These are phyloP conservation scores for Acrossocheilus fasciatus DNA, from an alignment of 2,797 vertebrate species.

Conservation along the genomic window DNA sequence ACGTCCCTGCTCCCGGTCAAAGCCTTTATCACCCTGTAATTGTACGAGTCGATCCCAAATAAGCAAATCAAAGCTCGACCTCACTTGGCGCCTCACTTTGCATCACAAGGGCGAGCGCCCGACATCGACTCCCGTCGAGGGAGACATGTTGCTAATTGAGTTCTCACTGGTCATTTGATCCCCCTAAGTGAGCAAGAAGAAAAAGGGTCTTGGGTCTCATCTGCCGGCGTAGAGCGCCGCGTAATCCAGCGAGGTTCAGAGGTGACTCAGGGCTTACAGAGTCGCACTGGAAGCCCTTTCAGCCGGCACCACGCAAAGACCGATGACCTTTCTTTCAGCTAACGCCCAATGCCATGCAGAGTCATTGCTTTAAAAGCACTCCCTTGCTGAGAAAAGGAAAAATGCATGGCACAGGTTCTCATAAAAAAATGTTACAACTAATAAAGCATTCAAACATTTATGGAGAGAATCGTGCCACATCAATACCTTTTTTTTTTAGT, in stretches of 20 bases:
- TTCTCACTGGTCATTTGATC: constrained; percentile 85
- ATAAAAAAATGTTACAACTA: constrained; percentile 49
- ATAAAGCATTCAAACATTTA: constrained; percentile 66
- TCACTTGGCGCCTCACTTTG: constrained; percentile 59
- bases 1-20: constrained; percentile 60
- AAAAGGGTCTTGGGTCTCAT: constrained; percentile 73
- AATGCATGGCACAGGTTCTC: constrained; percentile 59
- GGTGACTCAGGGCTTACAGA: constrained; percentile 56
- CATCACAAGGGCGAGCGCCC: constrained; percentile 47
- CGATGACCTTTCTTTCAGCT: constrained; percentile 67
- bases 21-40: constrained; percentile 79
- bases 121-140: constrained; percentile 60
- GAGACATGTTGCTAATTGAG: constrained; percentile 84
- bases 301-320: constrained; percentile 63
- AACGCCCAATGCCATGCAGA: constrained; percentile 69
- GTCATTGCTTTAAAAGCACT: constrained; percentile 68
- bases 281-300: constrained; percentile 63
- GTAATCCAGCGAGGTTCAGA: constrained; percentile 74
- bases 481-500: constrained; percentile 52
- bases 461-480: constrained; percentile 53
- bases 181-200: constrained; percentile 90
- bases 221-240: constrained; percentile 60
- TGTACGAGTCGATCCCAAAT: constrained; percentile 85
- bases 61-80: constrained; percentile 82
- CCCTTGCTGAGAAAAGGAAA: constrained; percentile 56